These are phyloP conservation scores for Drosophila paramelanica DNA, from an alignment of 2,888 invertebrate species.

Conservation along the genomic window DNA sequence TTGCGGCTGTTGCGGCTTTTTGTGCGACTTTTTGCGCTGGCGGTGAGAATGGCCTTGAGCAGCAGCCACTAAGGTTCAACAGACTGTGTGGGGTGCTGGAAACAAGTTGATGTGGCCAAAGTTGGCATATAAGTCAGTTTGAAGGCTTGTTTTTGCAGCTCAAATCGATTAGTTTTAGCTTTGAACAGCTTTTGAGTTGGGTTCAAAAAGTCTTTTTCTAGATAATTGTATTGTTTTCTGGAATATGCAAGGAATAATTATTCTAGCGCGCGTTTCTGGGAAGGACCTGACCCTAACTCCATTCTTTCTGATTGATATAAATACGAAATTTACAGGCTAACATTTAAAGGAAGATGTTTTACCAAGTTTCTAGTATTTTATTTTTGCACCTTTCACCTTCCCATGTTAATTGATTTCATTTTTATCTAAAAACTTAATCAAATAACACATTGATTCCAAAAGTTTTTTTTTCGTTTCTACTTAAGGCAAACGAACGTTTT, in stretches of 20 bases:
- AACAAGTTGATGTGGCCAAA: slow-evolving; percentile 53
- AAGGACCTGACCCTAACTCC: neutral
- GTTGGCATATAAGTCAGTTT: slow-evolving; percentile 52
- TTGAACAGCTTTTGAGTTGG: slow-evolving; percentile 23
- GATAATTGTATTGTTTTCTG: slow-evolving; percentile 32
- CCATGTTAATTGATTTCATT: neutral
- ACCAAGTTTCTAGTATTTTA: neutral
- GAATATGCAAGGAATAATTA: too few relatives aligned
- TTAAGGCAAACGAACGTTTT: slow-evolving; percentile 2
- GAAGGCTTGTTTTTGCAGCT: neutral
- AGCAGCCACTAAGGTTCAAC: slow-evolving; percentile 64
- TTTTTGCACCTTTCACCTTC: neutral
- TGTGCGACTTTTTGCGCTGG: slow-evolving; percentile 30
- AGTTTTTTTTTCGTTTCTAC: neutral
- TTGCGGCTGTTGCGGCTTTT: slow-evolving; percentile 56
- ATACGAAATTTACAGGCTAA: too few relatives aligned
- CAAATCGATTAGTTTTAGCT: slow-evolving; percentile 13
- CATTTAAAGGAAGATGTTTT: neutral
- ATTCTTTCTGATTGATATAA: neutral
- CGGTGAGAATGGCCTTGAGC: slow-evolving; percentile 73
- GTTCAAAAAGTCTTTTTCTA: slow-evolving; percentile 38
- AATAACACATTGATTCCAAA: slow-evolving; percentile 6
- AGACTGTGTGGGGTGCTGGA: slow-evolving; percentile 61
- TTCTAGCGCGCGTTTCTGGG: neutral
- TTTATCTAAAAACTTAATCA: neutral